Conservation (phyloP, 2,888 invertebrate genomes). For the Lymantria monacha region DNA sequence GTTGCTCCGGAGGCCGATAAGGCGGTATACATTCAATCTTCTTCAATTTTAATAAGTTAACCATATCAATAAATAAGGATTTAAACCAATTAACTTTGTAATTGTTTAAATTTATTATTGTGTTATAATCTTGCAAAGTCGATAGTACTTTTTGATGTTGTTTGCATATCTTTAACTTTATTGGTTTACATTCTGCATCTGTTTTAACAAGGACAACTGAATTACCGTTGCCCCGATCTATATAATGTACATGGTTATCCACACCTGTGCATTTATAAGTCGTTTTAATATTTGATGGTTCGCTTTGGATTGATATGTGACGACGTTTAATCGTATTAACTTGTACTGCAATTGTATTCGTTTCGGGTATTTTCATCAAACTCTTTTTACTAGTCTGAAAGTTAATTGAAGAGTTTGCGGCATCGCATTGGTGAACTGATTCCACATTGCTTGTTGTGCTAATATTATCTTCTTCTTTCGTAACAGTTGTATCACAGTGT, state of each 20-base stretch:
- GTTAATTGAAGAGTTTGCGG: background rate
- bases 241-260: constrained; percentile 16
- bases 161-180: constrained; percentile 39
- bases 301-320: constrained; percentile 44
- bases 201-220: constrained; percentile 21
- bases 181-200: constrained; percentile 41
- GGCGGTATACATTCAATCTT: constrained; percentile 53
- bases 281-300: constrained; percentile 17
- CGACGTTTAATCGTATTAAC: constrained; percentile 32
- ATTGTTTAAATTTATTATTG: background rate
- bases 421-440: background rate
- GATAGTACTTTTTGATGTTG: constrained; percentile 45
- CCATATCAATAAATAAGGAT: constrained; percentile 28
- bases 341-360: constrained; percentile 41
- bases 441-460: background rate
- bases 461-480: background rate
- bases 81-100: constrained; percentile 28
- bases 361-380: constrained; percentile 6
- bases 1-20: constrained; percentile 29
- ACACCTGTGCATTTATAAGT: constrained; percentile 44
- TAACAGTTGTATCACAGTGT: constrained; percentile 7
- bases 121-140: constrained; percentile 32
- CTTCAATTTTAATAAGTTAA: constrained; percentile 44
- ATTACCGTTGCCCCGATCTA: constrained; percentile 38
- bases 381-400: background rate